A percentile compares a stretch with the other conserved stretches of the same genome.
Conservation (phyloP, 2,888 invertebrate genomes). For the Lydus trimaculatus region DNA sequence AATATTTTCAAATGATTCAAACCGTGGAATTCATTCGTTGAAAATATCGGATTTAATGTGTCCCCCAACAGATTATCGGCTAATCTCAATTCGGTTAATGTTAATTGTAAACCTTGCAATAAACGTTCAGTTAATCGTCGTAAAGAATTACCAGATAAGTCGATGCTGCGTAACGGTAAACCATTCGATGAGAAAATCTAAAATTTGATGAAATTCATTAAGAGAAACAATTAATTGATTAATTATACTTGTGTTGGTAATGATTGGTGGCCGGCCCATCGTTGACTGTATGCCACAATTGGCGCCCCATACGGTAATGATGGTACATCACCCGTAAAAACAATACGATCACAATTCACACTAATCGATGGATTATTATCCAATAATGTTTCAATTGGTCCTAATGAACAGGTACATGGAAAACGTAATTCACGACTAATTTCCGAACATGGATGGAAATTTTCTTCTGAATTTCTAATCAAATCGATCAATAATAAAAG, state of each 20-base stretch:
- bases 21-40: conserved; percentile 83
- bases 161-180: conserved; percentile 76
- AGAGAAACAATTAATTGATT: neutral
- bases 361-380: conserved; percentile 65
- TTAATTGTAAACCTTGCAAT: conserved; percentile 71
- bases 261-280: conserved; percentile 80
- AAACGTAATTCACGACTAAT: conserved; percentile 77
- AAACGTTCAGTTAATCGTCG: conserved; percentile 80
- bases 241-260: conserved; percentile 71
- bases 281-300: conserved; percentile 80
- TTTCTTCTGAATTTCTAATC: conserved; percentile 29
- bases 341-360: conserved; percentile 84
- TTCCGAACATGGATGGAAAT: conserved; percentile 72
- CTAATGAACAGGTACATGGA: conserved; percentile 71
- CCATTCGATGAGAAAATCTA: conserved; percentile 76
- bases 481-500: conserved; percentile 22
- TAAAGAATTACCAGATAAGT: conserved; percentile 84
- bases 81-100: conserved; percentile 74
- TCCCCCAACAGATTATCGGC: conserved; percentile 88
- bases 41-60: conserved; percentile 89
- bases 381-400: conserved; percentile 61
- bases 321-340: conserved; percentile 81
- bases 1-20: conserved; percentile 75
- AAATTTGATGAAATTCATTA: conserved; percentile 44
- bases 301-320: conserved; percentile 80